A percentile compares a stretch with the other conserved stretches of the same genome.
Conservation (phyloP, 2,888 invertebrate genomes). For the Mimachlamys varia region DNA sequence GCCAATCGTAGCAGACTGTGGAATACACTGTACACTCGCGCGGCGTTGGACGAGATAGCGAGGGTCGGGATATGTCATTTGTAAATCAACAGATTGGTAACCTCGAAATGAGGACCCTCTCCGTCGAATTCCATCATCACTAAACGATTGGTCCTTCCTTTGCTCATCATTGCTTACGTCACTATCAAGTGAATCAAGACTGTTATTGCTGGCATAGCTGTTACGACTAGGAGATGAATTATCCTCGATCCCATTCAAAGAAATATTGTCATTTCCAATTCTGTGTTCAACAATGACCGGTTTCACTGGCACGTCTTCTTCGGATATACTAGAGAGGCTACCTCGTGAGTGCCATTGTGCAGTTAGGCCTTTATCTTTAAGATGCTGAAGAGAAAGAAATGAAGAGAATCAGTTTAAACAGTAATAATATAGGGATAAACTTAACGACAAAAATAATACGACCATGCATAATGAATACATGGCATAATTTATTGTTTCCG, state of each 20-base stretch:
- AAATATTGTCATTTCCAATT: neutral
- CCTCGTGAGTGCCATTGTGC: neutral
- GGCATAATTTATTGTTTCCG: neutral
- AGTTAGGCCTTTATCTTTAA: neutral
- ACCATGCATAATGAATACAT: no score
- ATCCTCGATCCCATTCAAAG: neutral
- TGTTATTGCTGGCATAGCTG: neutral
- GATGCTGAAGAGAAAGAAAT: neutral
- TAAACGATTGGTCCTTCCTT: neutral
- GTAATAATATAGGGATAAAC: no score
- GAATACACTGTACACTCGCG: neutral
- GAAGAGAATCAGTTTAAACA: neutral
- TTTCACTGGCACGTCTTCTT: neutral
- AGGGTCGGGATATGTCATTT: neutral
- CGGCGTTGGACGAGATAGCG: neutral
- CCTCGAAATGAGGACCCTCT: neutral
- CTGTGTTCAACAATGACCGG: neutral
- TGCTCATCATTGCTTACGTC: neutral
- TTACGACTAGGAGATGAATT: neutral
- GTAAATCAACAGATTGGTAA: neutral
- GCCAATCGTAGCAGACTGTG: neutral
- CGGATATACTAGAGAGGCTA: neutral
- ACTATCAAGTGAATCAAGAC: constrained; percentile 4
- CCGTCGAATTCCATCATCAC: neutral
- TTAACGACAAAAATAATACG: no score